phyloP scores from a whole-genome alignment of 2,113 vertebrate species.

The Picathartes gymnocephalus region DNA sequence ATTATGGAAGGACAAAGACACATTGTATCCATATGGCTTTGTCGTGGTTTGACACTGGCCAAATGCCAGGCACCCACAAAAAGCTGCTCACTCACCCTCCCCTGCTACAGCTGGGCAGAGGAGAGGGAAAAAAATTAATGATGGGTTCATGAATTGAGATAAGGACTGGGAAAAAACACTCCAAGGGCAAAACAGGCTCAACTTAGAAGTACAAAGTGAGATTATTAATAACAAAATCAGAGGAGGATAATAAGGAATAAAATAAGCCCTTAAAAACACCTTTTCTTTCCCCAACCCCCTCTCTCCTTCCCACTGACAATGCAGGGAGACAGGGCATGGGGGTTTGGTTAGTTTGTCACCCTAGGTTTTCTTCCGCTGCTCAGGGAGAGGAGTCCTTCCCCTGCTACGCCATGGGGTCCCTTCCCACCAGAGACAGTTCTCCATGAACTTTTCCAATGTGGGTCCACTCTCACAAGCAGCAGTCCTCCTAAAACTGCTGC shows the following conservation, averaged over 20 bases:
- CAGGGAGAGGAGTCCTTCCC: neutral
- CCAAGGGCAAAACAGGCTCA: neutral
- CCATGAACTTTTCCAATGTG: neutral
- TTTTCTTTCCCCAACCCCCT: neutral
- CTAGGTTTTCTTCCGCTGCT: neutral
- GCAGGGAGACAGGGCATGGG: neutral
- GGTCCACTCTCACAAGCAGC: neutral
- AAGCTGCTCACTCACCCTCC: neutral
- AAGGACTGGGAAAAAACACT: neutral
- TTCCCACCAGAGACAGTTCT: neutral
- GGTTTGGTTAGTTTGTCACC: neutral
- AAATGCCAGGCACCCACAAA: neutral
- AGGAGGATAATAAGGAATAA: neutral
- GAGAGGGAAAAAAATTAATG: neutral
- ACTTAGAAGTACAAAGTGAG: neutral
- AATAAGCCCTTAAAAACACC: neutral
- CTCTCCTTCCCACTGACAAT: neutral
- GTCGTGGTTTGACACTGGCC: neutral
- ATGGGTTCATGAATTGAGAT: neutral
- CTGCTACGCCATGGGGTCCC: neutral
- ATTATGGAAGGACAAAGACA: neutral
- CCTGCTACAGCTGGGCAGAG: neutral
- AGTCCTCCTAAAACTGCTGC: neutral
- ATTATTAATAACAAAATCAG: neutral
- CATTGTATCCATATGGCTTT: neutral